A percentile compares a stretch with the other conserved stretches of the same genome.
phyloP scores from a whole-genome alignment of 1,140 invertebrate species.

The Leptestheria dahalacensis region DNA sequence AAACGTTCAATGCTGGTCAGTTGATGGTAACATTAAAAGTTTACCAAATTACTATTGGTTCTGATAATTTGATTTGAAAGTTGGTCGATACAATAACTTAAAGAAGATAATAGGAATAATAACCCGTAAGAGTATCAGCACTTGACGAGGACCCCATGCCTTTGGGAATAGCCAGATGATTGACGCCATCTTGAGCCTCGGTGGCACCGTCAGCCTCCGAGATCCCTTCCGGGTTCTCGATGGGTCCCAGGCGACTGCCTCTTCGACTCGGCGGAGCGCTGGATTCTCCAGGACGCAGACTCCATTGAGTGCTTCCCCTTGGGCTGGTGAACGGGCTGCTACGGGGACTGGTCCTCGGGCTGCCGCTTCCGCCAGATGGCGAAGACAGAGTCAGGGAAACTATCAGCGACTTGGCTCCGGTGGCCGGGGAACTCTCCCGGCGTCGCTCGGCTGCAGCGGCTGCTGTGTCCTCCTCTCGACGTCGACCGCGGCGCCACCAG shows the following conservation, averaged over 20 bases:
- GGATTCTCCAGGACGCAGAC: background rate
- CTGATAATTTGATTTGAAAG: no score
- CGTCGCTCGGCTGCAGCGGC: slow-evolving; percentile 37
- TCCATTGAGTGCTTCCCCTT: slow-evolving; percentile 14
- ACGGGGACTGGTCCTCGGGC: slow-evolving; percentile 1
- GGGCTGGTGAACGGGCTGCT: slow-evolving; percentile 16
- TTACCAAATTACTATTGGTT: no score
- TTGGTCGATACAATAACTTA: no score
- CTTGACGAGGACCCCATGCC: slow-evolving; percentile 49
- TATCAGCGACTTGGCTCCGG: background rate
- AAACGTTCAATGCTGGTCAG: no score
- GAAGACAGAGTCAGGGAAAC: slow-evolving; percentile 13
- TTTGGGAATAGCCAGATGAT: slow-evolving; percentile 46
- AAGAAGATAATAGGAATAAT: no score
- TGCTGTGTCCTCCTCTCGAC: slow-evolving; percentile 28
- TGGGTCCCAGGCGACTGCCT: slow-evolving; percentile 8
- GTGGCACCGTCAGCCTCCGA: slow-evolving; percentile 4
- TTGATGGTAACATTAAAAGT: no score
- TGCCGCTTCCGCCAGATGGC: slow-evolving; percentile 1
- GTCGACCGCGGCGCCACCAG: background rate
- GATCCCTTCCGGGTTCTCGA: slow-evolving; percentile 7
- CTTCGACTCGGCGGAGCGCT: slow-evolving; percentile 8
- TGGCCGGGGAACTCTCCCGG: slow-evolving; percentile 9
- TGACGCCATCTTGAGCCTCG: slow-evolving; percentile 33
- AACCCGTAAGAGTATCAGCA: slow-evolving; percentile 56